Base-by-base conservation (phyloP, 2,888 invertebrate genomes). In the Hartigia nigra region DNA sequence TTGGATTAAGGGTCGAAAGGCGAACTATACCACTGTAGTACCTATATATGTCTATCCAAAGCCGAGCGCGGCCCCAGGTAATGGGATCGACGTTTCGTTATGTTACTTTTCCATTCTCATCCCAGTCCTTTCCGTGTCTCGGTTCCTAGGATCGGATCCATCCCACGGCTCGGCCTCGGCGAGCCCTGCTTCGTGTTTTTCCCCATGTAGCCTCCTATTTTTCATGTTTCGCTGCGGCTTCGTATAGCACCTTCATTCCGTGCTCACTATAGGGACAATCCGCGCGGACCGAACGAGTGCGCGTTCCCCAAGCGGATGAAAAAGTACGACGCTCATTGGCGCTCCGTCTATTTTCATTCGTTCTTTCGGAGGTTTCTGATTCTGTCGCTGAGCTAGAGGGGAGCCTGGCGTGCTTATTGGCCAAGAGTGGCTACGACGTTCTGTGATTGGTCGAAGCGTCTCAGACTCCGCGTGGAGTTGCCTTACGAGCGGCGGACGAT, bases 161-260 rank as follows among this genome's bases (percentile, higher is more conserved):
- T 86, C 80, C 83, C 85, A 79, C 83, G 80, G 76, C 80, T 84
- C 82, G 81, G 78, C 81, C 80, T 80, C 80, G 83, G 78, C 82
- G 81, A 74, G 69, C 80, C 80, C 81, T 77, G 83, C 82, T 84
- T 86, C 90, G 88, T 91, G 91, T 91, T 91, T 91, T 91, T 91
- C 88, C 89, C 89, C 88, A 85, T 91, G 91, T 91, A 91, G 88
- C 90, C 91, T 90, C 90, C 90, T 91, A 91, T 91, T 91, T 91
- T 91, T 91, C 91, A 91, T 91, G 91, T 91, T 91, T 91, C 91
- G 91, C 90, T 91, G 91, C 91, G 91, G 91, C 91, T 91, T 91
- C 91, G 90, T 88, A 88, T 89, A 90, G 91, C 91, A 91, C 91
- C 91, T 91, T 91, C 89, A 88, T 90, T 89, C 87, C 88, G 87